These are phyloP conservation scores for Drosophila trapezifrons DNA, from an alignment of 1,140 invertebrate genomes.

Conservation along the genomic window DNA sequence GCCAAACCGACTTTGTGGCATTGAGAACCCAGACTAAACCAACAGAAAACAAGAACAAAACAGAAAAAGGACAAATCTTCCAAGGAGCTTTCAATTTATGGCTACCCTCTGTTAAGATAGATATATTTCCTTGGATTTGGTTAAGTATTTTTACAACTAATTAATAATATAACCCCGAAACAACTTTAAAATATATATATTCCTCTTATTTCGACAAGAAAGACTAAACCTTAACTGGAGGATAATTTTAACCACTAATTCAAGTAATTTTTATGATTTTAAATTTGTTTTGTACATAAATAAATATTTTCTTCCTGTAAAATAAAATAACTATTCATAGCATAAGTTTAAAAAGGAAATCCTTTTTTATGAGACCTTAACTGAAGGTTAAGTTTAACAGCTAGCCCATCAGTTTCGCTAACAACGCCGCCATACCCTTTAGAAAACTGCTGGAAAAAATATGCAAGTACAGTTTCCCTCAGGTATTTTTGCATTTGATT, in stretches of 20 bases:
- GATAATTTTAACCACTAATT: background rate
- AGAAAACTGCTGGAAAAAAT: conserved; percentile 1
- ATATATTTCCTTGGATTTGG: background rate
- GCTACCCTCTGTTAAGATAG: background rate
- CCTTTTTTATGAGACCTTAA: background rate
- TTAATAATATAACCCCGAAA: background rate
- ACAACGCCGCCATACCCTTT: background rate
- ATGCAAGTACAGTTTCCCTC: conserved; percentile 36
- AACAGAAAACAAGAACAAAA: conserved; percentile 2
- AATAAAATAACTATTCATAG: too few species aligned
- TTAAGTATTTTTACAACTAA: too few species aligned
- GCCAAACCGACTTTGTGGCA: conserved; percentile 41
- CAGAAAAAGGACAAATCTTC: background rate
- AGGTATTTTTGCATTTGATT: conserved; percentile 73
- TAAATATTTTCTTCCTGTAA: too few species aligned
- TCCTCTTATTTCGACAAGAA: background rate
- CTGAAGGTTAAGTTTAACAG: background rate
- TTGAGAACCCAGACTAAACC: conserved; percentile 20
- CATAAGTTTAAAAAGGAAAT: background rate
- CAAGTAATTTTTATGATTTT: too few species aligned
- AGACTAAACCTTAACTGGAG: background rate
- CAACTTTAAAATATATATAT: background rate
- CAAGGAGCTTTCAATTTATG: background rate
- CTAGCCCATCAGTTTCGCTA: background rate
- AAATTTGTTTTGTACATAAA: too few species aligned